Conservation (phyloP, 1,140 invertebrate genomes). For the Brachionus koreanus region DNA sequence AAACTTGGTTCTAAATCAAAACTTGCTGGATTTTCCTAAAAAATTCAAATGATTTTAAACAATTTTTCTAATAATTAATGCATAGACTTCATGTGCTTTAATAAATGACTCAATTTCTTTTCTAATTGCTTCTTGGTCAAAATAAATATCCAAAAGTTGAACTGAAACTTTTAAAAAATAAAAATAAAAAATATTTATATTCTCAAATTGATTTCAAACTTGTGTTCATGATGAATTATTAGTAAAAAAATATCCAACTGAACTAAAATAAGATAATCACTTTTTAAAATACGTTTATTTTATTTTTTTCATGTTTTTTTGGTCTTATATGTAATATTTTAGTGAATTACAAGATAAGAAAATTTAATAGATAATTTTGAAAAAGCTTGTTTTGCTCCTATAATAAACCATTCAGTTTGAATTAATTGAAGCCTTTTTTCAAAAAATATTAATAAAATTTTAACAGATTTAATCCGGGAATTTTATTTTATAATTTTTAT, state of each 20-base stretch:
- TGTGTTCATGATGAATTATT: background rate
- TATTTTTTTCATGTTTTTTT: too few species aligned
- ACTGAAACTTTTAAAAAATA: background rate
- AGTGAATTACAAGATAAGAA: too few species aligned
- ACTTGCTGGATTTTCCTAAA: conserved; percentile 20
- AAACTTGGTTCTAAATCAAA: conserved; percentile 41
- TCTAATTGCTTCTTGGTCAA: background rate
- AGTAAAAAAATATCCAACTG: background rate
- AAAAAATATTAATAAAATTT: too few species aligned
- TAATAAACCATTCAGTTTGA: too few species aligned
- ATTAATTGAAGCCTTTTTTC: too few species aligned
- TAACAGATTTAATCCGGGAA: too few species aligned
- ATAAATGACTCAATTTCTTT: conserved; percentile 35
- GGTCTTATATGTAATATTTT: too few species aligned
- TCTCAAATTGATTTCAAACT: background rate
- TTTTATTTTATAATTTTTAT: too few species aligned
- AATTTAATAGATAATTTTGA: too few species aligned
- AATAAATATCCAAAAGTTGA: conserved; percentile 25
- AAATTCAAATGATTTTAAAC: background rate
- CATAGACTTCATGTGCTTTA: background rate
- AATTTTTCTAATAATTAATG: background rate
- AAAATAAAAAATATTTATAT: background rate
- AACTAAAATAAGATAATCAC: too few species aligned
- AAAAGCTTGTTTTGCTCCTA: too few species aligned
- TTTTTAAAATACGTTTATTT: too few species aligned